phyloP scores from a whole-genome alignment of 1,140 invertebrate species.

The Palaemon carinicauda region DNA sequence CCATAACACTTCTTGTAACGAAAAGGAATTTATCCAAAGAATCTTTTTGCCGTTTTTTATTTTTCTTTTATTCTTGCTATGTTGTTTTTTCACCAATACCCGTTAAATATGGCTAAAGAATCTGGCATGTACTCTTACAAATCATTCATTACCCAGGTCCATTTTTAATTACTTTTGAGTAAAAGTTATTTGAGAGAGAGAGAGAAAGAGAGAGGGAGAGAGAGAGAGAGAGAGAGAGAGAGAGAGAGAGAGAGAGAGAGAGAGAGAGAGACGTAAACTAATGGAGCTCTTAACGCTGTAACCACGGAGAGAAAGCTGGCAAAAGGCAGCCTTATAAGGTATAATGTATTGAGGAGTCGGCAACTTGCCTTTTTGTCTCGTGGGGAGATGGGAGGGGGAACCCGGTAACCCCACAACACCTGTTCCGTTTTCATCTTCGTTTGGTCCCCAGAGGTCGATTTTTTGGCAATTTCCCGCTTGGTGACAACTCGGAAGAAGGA shows the following conservation, averaged over 20 bases:
- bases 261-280: conserved; percentile 10
- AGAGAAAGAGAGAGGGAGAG: not conserved
- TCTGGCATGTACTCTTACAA: too few species aligned
- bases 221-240: not conserved
- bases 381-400: conserved; percentile 11
- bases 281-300: conserved; percentile 5
- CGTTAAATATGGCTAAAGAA: not conserved
- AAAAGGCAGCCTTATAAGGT: conserved; percentile 48
- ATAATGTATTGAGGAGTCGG: conserved; percentile 53
- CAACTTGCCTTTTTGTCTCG: conserved; percentile 44
- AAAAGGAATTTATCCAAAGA: not conserved
- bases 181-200: too few species aligned
- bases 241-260: not conserved
- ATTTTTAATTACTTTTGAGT: too few species aligned
- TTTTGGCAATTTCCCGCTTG: not conserved
- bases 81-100: not conserved
- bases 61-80: not conserved
- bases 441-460: not conserved
- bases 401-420: not conserved
- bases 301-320: conserved; percentile 45
- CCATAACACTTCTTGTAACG: conserved; percentile 24
- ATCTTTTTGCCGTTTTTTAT: not conserved
- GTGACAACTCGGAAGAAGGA: not conserved
- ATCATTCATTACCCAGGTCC: too few species aligned
- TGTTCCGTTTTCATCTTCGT: conserved; percentile 29